Conservation (phyloP, 2,113 vertebrate genomes). For the Pterophyllum scalare region DNA sequence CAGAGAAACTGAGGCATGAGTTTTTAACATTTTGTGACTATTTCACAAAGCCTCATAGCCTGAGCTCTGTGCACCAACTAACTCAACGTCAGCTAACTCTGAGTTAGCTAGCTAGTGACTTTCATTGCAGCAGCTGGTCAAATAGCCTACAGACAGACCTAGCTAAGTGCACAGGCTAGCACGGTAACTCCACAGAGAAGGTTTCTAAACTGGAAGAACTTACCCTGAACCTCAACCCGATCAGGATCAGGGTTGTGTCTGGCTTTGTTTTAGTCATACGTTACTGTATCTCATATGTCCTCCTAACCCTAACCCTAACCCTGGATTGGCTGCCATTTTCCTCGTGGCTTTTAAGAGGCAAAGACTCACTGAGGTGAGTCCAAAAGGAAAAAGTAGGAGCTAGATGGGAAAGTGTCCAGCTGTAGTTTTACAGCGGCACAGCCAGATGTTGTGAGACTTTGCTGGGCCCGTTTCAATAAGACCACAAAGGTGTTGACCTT, state of each 20-base stretch:
- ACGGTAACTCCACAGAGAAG: too few species aligned
- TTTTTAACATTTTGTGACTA: too few species aligned
- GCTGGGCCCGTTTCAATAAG: conserved; percentile 1
- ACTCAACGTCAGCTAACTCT: background rate
- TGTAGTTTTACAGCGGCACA: background rate
- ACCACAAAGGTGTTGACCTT: conserved; percentile 36
- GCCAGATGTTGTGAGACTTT: background rate
- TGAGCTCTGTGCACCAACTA: accelerated
- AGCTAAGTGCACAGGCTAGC: too few species aligned
- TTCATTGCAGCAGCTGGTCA: background rate
- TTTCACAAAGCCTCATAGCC: too few species aligned
- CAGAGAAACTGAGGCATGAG: too few species aligned
- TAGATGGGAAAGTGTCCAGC: background rate
- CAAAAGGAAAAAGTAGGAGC: background rate
- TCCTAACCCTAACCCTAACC: background rate
- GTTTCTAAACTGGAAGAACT: background rate
- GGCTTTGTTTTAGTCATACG: background rate
- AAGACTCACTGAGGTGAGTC: background rate
- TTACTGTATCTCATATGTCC: background rate
- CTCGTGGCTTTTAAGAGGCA: background rate
- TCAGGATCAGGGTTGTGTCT: background rate
- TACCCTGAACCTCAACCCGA: too few species aligned
- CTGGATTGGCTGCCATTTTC: background rate
- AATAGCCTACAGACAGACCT: background rate
- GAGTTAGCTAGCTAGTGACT: background rate